Base-by-base conservation (phyloP, 2,113 vertebrate species). In the Gopherus evgoodei region DNA sequence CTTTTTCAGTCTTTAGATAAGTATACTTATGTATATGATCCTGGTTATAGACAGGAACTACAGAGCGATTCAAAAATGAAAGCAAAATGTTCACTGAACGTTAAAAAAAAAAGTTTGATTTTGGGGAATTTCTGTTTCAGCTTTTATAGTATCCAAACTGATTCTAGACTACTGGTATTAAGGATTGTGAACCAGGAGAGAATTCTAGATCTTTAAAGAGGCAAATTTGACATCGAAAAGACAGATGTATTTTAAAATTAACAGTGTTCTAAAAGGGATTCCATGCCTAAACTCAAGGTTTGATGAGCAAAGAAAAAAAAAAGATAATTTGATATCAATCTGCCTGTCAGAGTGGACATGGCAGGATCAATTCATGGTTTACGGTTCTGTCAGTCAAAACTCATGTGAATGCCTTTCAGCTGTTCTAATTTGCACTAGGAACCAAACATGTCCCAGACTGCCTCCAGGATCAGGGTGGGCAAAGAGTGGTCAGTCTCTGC, bases 31-130 rank as follows among this genome's bases (percentile, higher is more conserved):
- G n/a, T 38, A 17, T 75, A 38, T 75, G 69, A 65, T 35, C 29
- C 59, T 35, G 29, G 3, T 14, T 65, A 6, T 42, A 94, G 78
- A 52, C 92, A 92, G 81, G 81, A 29, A 96, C 91, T 95, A 16
- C 11, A 88, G 38, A 72, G 6, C 29, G 83, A 81, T 91, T 72
- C 81, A 90, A 42, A 88, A 91, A 88, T 78, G 27, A 96, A 93
- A 95, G 54, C 27, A 83, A 96, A 95, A 72, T 29, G 59, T 91
- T 83, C 44, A 52, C 38, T 0, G 0, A 89, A 72, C 50, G 52
- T 38, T 83, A 24, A 0, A 90, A n/a, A 72, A 91, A 91, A 62
- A 72, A 88, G 29, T 95, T 94, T 22, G 31, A 65, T 65, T 6
- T 50, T 88, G 80, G 24, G 84, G 53, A 85, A 89, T 53, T 8